These are phyloP conservation scores for Cremastinae sp. DNA, from an alignment of 2,888 invertebrate species.

Conservation along the genomic window DNA sequence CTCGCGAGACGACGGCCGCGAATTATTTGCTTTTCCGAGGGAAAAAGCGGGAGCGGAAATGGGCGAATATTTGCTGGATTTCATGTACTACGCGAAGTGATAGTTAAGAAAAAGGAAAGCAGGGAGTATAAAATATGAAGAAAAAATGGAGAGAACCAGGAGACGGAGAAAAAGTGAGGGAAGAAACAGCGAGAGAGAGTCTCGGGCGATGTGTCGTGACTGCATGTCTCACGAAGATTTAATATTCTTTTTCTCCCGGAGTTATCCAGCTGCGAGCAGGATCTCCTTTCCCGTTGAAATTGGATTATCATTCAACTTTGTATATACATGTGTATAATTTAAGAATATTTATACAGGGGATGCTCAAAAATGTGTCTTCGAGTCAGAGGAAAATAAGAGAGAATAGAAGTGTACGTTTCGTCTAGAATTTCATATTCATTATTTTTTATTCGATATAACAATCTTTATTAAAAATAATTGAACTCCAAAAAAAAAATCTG, in stretches of 20 bases:
- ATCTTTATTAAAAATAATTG: no score
- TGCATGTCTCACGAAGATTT: conserved; percentile 43
- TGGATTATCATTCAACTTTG: conserved; percentile 47
- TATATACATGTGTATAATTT: conserved; percentile 16
- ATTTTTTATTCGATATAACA: no score
- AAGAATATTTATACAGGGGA: neutral
- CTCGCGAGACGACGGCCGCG: no score
- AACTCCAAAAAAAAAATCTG: no score
- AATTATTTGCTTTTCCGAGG: neutral
- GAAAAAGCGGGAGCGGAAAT: neutral
- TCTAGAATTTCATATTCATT: no score
- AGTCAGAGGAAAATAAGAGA: neutral
- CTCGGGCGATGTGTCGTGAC: conserved; percentile 1
- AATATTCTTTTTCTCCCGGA: conserved; percentile 44
- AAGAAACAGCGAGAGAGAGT: neutral
- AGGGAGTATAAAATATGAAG: no score
- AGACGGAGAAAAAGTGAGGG: neutral
- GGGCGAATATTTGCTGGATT: neutral
- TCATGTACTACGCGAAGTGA: conserved; percentile 2
- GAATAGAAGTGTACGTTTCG: no score
- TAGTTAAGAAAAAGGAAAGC: neutral
- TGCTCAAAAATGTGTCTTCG: neutral
- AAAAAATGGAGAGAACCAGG: neutral
- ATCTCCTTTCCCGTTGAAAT: conserved; percentile 37
- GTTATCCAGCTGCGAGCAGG: conserved; percentile 17